phyloP scores from a whole-genome alignment of 30 jellyfish, hydroid and myxozoan species.

The Mastigias papua region DNA sequence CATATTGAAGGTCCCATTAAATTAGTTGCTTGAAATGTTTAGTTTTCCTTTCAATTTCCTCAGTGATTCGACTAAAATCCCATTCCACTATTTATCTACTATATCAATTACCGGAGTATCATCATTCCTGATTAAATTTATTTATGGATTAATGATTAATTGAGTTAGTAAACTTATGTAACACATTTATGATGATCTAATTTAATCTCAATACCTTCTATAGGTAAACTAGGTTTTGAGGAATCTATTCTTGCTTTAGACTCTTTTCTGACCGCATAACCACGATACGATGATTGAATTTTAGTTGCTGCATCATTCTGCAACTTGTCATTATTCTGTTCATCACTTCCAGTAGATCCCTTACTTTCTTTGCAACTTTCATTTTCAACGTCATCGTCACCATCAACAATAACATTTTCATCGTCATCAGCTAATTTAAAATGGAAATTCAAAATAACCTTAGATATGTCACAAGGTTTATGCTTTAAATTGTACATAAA shows the following conservation, averaged over 20 bases:
- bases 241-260: neutral
- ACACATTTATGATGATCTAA: neutral
- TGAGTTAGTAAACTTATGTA: neutral
- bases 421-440: neutral
- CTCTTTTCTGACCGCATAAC: constrained; percentile 24
- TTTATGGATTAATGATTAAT: neutral
- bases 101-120: too few relatives aligned
- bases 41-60: too few relatives aligned
- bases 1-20: too few relatives aligned
- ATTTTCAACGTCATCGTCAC: neutral
- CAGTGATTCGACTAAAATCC: too few relatives aligned
- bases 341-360: neutral
- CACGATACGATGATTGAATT: constrained; percentile 61
- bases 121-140: too few relatives aligned
- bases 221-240: neutral
- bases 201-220: neutral
- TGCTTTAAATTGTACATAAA: too few relatives aligned
- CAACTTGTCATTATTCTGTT: constrained; percentile 10
- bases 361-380: neutral
- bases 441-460: neutral
- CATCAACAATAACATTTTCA: too few relatives aligned
- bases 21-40: too few relatives aligned
- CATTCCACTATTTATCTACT: too few relatives aligned
- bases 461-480: too few relatives aligned
- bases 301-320: constrained; percentile 60